Evolutionary conservation across 2,113 vertebrate species (phyloP).

Genomic region (Clarias batrachus): DNA sequence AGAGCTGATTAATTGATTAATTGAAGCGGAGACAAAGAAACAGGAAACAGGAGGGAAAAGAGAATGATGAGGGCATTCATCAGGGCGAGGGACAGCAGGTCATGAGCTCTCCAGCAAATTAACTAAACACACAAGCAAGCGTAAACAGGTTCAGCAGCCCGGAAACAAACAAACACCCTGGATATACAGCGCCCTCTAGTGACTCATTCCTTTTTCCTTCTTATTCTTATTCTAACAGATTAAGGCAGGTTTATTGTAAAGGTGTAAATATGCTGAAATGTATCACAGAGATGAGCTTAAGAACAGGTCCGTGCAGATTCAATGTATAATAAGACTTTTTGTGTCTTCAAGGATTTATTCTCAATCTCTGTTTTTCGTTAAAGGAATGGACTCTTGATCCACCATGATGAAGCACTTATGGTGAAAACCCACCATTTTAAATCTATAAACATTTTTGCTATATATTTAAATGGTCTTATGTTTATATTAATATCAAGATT

Average conservation of each 20-base stretch:
- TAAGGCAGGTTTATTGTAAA: not conserved
- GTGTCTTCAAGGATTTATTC: not conserved
- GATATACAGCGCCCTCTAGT: constrained; percentile 77
- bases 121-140: constrained; percentile 64
- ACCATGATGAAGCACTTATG: not conserved
- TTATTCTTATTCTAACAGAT: not conserved
- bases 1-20: constrained; percentile 74
- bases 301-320: not conserved
- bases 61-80: constrained; percentile 74
- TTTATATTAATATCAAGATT: not conserved
- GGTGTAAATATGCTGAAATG: too few species aligned
- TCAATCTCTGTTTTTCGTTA: not conserved
- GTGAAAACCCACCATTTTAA: not conserved
- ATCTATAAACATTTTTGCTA: too few species aligned
- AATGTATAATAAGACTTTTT: not conserved
- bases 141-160: not conserved
- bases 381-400: not conserved
- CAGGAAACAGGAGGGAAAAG: constrained; percentile 26
- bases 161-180: constrained; percentile 56
- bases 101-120: constrained; percentile 60
- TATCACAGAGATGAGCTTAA: not conserved
- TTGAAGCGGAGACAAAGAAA: constrained; percentile 32
- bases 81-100: constrained; percentile 77
- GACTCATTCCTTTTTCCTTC: constrained; percentile 34
- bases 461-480: not conserved